Evolutionary conservation across 1,140 invertebrate genomes (phyloP).

Genomic region (Tyrophagus putrescentiae): DNA sequence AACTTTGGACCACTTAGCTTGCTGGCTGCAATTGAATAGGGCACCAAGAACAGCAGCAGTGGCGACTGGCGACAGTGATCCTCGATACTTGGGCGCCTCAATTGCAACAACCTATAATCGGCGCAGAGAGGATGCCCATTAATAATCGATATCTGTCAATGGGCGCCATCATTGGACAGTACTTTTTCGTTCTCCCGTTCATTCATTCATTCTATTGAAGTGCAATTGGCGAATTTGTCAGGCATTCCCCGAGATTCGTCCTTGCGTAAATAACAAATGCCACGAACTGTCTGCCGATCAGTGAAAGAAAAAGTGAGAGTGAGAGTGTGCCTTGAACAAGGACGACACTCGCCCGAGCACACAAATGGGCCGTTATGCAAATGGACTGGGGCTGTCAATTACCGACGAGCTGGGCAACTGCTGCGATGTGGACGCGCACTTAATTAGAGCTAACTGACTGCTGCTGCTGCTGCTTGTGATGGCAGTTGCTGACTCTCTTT

Average conservation of each 20-base stretch:
- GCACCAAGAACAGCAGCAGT: too few species aligned
- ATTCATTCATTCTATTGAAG: too few species aligned
- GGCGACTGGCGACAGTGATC: background rate
- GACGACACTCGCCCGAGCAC: background rate
- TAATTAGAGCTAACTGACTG: too few species aligned
- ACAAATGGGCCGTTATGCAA: slow-evolving; percentile 6
- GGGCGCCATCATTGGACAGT: background rate
- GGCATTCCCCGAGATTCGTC: background rate
- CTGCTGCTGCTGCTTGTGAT: too few species aligned
- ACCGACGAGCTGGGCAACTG: too few species aligned
- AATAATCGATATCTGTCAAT: slow-evolving; percentile 14
- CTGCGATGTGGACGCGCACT: too few species aligned
- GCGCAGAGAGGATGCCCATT: background rate
- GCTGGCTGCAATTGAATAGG: background rate
- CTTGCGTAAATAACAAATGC: slow-evolving; percentile 5
- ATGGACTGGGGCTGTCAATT: too few species aligned
- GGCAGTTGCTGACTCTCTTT: too few species aligned
- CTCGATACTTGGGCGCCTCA: background rate
- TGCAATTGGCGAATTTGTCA: slow-evolving; percentile 9
- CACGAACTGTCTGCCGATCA: background rate
- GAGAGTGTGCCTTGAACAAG: background rate
- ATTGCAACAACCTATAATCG: slow-evolving; percentile 5
- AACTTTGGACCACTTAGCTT: slow-evolving; percentile 5
- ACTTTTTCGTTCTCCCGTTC: too few species aligned
- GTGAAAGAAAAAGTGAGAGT: background rate